A percentile compares a stretch with the other conserved stretches of the same genome.
These are phyloP conservation scores for Columbina picui DNA, from an alignment of 2,113 vertebrate species.

Conservation along the genomic window DNA sequence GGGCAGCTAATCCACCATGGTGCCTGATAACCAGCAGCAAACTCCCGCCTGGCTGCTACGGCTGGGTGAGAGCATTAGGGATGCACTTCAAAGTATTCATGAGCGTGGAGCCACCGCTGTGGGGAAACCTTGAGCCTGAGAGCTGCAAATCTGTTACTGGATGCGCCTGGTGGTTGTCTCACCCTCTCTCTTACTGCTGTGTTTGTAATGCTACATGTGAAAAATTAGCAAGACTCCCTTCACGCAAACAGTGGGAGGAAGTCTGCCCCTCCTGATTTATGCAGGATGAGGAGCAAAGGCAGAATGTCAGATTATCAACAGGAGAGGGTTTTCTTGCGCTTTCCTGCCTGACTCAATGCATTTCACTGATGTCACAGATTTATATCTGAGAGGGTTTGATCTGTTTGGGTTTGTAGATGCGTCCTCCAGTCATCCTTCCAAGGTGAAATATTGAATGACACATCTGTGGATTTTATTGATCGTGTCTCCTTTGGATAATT, in stretches of 20 bases:
- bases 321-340: not conserved
- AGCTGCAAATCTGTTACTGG: not conserved
- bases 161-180: not conserved
- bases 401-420: not conserved
- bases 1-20: not conserved
- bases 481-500: not conserved
- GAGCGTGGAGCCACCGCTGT: not conserved
- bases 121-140: slow-evolving; percentile 43
- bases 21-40: not conserved
- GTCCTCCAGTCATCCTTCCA: not conserved
- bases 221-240: not conserved
- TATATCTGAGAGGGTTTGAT: not conserved
- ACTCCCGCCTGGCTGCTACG: not conserved
- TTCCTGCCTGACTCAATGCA: not conserved
- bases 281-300: not conserved
- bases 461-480: not conserved
- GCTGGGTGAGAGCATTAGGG: not conserved
- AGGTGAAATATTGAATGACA: not conserved
- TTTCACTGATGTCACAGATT: not conserved
- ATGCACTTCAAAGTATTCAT: not conserved
- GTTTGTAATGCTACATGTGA: not conserved
- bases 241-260: not conserved
- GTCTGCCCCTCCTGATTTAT: not conserved
- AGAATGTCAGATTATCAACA: not conserved
- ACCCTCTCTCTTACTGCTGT: not conserved